A percentile compares a stretch with the other conserved stretches of the same genome.
Conservation (phyloP, 2,888 invertebrate species). For the Netelia virgata region DNA sequence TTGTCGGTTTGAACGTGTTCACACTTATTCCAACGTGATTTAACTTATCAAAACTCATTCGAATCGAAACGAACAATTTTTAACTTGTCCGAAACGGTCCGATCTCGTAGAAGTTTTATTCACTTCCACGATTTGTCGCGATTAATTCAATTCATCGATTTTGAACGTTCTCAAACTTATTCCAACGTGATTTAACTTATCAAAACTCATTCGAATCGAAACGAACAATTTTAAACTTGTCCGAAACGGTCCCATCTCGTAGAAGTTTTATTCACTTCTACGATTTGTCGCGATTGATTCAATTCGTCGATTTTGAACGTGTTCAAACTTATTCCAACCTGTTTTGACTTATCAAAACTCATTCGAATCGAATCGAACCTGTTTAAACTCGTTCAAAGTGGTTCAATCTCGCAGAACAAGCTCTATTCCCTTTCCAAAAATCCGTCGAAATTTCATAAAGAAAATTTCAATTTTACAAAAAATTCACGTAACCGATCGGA, state of each 20-base stretch:
- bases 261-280: too few relatives aligned
- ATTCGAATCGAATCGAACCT: neutral
- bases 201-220: neutral
- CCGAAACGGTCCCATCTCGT: neutral
- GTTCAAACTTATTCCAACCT: neutral
- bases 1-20: neutral
- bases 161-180: neutral
- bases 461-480: too few relatives aligned
- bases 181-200: neutral
- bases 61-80: neutral
- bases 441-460: too few relatives aligned
- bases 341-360: slow-evolving; percentile 12
- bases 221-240: too few relatives aligned
- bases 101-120: neutral
- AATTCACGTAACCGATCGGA: neutral
- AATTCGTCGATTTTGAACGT: too few relatives aligned
- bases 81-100: neutral
- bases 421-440: too few relatives aligned
- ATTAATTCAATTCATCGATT: too few relatives aligned
- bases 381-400: neutral
- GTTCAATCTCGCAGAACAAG: neutral
- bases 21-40: slow-evolving; percentile 8
- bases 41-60: slow-evolving; percentile 1
- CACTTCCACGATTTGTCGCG: too few relatives aligned
- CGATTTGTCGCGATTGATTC: neutral